Conservation (phyloP, 37 sponge, comb jelly and placozoan genomes). For the Axinella damicornis region DNA sequence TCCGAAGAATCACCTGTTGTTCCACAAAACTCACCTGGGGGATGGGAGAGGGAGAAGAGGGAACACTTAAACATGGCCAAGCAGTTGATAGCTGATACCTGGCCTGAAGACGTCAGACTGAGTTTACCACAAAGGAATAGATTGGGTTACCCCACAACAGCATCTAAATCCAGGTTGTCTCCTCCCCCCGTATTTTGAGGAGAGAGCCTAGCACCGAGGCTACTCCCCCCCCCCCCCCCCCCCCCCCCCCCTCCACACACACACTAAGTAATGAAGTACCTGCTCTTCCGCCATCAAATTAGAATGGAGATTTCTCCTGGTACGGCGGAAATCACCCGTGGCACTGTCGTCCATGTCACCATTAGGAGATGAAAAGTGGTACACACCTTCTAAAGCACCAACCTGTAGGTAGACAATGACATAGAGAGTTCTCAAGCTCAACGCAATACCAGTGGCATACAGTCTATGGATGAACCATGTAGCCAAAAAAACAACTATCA, state of each 20-base stretch:
- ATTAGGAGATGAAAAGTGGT: conserved; percentile 58
- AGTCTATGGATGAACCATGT: neutral
- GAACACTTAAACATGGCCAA: conserved; percentile 9
- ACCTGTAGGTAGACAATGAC: conserved; percentile 30
- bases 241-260: too few relatives aligned
- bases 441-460: too few relatives aligned
- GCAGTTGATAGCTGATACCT: too few relatives aligned
- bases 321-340: conserved; percentile 40
- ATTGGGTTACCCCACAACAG: too few relatives aligned
- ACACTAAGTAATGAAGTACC: conserved; percentile 39
- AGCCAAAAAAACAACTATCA: too few relatives aligned
- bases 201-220: too few relatives aligned
- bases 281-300: conserved; percentile 44
- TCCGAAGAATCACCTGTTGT: conserved; percentile 77
- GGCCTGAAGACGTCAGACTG: too few relatives aligned
- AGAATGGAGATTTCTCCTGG: conserved; percentile 33
- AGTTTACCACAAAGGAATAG: too few relatives aligned
- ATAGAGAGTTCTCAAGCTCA: too few relatives aligned
- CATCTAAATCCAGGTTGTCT: too few relatives aligned
- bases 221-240: too few relatives aligned
- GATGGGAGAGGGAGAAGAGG: neutral
- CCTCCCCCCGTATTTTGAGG: too few relatives aligned
- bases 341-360: neutral
- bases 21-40: conserved; percentile 78
- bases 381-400: conserved; percentile 49